These are phyloP conservation scores for Gobio gobio DNA, from an alignment of 2,113 vertebrate genomes.

Conservation along the genomic window DNA sequence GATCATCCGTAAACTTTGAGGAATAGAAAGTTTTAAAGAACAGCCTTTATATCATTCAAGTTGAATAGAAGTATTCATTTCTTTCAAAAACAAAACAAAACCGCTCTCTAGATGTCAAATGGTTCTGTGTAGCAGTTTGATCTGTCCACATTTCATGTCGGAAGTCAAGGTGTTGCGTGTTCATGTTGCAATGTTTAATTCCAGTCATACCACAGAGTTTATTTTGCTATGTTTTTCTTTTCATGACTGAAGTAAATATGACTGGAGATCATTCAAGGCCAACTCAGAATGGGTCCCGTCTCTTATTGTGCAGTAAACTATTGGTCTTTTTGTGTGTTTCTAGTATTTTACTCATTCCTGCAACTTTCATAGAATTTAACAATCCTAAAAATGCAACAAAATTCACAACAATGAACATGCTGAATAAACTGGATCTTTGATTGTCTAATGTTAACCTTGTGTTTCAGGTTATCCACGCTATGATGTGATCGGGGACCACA, in stretches of 20 bases:
- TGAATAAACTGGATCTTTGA: background rate
- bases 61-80: background rate
- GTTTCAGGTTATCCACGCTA: constrained; percentile 88
- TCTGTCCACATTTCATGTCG: background rate
- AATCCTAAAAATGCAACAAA: background rate
- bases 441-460: background rate
- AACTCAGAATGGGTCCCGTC: background rate
- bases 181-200: background rate
- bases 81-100: background rate
- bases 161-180: background rate
- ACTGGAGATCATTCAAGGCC: background rate
- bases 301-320: background rate
- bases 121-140: background rate
- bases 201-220: background rate
- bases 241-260: background rate
- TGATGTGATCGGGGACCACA: constrained; percentile 87
- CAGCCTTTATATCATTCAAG: too few species aligned
- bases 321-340: background rate
- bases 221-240: background rate
- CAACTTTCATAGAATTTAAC: background rate
- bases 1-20: background rate
- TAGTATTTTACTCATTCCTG: background rate
- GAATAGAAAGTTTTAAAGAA: background rate
- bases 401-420: background rate
- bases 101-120: background rate